Evolutionary conservation across 1,140 invertebrate genomes (phyloP).

Genomic region (Zelostemma sp.): DNA sequence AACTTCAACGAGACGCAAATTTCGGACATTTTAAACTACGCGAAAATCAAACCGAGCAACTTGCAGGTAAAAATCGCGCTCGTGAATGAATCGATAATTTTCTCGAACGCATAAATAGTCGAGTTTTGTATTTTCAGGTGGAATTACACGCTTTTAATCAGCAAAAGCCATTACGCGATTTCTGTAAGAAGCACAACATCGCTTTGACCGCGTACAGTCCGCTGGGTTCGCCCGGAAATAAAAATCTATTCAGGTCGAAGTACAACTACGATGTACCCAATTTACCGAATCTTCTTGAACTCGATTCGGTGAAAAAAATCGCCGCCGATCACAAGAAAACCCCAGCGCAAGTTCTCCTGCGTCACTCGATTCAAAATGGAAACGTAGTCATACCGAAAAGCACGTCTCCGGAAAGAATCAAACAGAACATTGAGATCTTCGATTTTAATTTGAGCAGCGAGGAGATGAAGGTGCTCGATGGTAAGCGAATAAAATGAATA

Average conservation of each 20-base stretch:
- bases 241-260: conserved; percentile 65
- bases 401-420: conserved; percentile 78
- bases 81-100: conserved; percentile 11
- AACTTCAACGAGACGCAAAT: conserved; percentile 84
- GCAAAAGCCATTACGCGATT: conserved; percentile 81
- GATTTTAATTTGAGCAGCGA: conserved; percentile 71
- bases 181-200: conserved; percentile 80
- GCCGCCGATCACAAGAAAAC: conserved; percentile 79
- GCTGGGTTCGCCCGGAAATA: too few species aligned
- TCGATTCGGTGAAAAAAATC: conserved; percentile 77
- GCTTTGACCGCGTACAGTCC: conserved; percentile 83
- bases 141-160: conserved; percentile 89
- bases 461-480: conserved; percentile 69
- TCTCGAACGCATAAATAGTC: background rate
- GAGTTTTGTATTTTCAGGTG: conserved; percentile 69
- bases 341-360: conserved; percentile 78
- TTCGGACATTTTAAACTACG: conserved; percentile 74
- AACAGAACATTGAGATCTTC: conserved; percentile 74
- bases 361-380: conserved; percentile 80
- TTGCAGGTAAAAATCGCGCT: conserved; percentile 73
- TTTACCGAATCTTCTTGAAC: conserved; percentile 79
- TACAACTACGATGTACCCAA: conserved; percentile 70
- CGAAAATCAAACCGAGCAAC: conserved; percentile 78
- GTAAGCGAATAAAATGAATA: too few species aligned
- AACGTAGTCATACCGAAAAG: conserved; percentile 89